These are phyloP conservation scores for Catocala fraxini DNA, from an alignment of 2,888 invertebrate genomes.

Conservation along the genomic window DNA sequence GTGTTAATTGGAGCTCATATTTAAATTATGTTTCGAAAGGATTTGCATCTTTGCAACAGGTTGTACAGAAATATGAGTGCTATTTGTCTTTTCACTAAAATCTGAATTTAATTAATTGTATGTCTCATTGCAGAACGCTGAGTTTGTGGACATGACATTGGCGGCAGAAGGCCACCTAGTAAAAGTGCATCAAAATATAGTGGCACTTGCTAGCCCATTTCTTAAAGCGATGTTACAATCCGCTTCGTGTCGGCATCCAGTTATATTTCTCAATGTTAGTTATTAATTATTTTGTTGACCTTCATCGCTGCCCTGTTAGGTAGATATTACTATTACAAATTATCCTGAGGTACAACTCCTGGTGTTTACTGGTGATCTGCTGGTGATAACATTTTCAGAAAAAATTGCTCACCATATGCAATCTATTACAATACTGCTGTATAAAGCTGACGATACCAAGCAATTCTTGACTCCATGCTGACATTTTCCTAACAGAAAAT, in stretches of 20 bases:
- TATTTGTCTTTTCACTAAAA: too few species aligned
- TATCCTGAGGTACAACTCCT: background rate
- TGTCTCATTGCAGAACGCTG: slow-evolving; percentile 65
- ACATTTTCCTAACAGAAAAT: too few species aligned
- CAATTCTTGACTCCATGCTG: too few species aligned
- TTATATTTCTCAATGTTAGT: slow-evolving; percentile 77
- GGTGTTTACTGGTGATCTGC: too few species aligned
- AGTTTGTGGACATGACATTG: slow-evolving; percentile 82
- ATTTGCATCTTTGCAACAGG: slow-evolving; percentile 66
- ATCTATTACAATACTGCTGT: too few species aligned
- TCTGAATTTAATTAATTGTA: background rate
- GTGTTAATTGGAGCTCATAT: slow-evolving; percentile 56
- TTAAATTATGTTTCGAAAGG: slow-evolving; percentile 60
- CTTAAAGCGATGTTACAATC: slow-evolving; percentile 69
- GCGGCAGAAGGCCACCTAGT: slow-evolving; percentile 76
- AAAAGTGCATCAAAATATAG: slow-evolving; percentile 73
- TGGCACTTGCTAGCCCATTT: slow-evolving; percentile 78
- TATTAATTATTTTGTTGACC: background rate
- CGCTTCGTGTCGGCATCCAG: slow-evolving; percentile 67
- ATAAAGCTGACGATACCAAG: too few species aligned
- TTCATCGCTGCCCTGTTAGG: background rate
- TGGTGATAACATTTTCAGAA: too few species aligned
- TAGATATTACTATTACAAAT: background rate
- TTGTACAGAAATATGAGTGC: slow-evolving; percentile 19
- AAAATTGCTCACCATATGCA: too few species aligned